phyloP scores from a whole-genome alignment of 2,797 vertebrate genomes.

The Crax fasciolata region DNA sequence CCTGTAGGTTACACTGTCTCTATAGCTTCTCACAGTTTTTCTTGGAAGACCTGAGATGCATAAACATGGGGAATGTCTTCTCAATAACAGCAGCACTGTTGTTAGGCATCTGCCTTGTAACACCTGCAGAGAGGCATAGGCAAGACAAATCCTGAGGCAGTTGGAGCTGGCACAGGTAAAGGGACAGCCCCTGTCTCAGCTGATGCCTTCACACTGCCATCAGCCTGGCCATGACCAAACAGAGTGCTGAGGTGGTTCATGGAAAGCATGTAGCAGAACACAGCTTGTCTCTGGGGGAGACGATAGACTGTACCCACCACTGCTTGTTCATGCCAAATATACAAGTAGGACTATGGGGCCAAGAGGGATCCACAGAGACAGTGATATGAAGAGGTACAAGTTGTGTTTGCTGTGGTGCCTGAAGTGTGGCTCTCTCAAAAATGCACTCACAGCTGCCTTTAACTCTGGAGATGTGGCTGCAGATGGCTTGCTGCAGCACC shows the following conservation, averaged over 20 bases:
- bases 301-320: not conserved
- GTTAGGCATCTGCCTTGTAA: fast-evolving
- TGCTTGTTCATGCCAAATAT: not conserved
- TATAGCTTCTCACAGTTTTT: not conserved
- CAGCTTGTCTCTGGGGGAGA: not conserved
- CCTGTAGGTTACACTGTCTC: fast-evolving
- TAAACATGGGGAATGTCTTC: fast-evolving
- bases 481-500: fast-evolving
- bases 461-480: not conserved
- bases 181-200: fast-evolving
- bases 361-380: not conserved
- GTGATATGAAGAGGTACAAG: not conserved
- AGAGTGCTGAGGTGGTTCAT: fast-evolving
- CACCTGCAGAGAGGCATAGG: not conserved
- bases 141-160: fast-evolving
- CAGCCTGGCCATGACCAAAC: fast-evolving
- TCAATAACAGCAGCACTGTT: fast-evolving
- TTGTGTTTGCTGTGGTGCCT: not conserved
- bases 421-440: fast-evolving
- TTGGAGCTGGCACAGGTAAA: not conserved
- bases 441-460: not conserved
- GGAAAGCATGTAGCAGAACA: not conserved
- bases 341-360: fast-evolving
- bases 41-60: fast-evolving
- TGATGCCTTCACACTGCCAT: fast-evolving